Evolutionary conservation across 2,113 vertebrate genomes (phyloP), one percentile per base, ranked within the genome.

Genomic region (Lasiurus cinereus): DNA sequence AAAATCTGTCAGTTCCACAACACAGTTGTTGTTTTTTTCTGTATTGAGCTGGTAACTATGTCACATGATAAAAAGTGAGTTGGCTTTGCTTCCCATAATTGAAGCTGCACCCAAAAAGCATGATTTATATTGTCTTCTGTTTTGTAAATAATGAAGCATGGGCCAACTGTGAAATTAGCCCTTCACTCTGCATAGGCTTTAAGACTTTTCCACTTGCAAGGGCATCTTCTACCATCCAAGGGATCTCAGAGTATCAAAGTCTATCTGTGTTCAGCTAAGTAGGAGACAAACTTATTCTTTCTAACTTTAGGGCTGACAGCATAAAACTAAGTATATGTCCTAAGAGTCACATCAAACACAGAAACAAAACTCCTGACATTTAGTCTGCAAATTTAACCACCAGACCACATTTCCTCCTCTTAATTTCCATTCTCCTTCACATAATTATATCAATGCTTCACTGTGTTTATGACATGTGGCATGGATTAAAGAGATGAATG

Each of bases 321-420:
- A 73, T 82, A 83, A 39, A 96, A n/a, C 64, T 29, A 69, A 50
- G 24, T 16, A 29, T 19, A 14, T 67, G 31, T 70, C 54, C 6
- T 43, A 64, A 48, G 56, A 64, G 85, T 64, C 54, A 77, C 18
- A 67, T 77, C 77, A 85, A 93, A 86, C 92, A 79, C 85, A 92
- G 91, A 94, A 84, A 88, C 85, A 79, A 77, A 92, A 76, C 82
- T 90, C 91, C 77, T 92, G 84, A 92, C 88, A 39, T 95, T 92
- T 52, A 67, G 62, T 62, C 43, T 96, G 91, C 62, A 78, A 43
- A 62, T 82, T 64, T 93, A 92, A 95, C 77, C 54, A 88, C 62
- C 11, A 76, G 93, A 94, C 69, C 3, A 0, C 52, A 33, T 94
- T 87, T 92, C 88, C 77, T 92, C 89, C 72, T 90, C 90, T 78